A percentile compares a stretch with the other conserved stretches of the same genome.
Conservation (phyloP, 2,113 vertebrate species). For the Rhombomys opimus region DNA sequence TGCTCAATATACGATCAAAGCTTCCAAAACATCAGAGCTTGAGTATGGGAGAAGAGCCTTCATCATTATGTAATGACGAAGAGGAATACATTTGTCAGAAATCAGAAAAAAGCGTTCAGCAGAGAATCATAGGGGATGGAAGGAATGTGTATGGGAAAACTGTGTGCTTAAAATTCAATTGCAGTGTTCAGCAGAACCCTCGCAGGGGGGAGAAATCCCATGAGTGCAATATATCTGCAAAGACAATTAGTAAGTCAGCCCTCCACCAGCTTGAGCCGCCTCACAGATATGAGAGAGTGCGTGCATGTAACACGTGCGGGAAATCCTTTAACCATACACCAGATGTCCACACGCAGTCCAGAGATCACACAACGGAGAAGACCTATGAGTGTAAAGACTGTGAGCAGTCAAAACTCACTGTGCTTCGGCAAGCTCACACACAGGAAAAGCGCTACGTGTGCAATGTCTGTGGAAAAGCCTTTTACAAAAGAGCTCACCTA, state of each 20-base stretch:
- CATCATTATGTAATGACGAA: not conserved
- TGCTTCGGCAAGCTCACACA: not conserved
- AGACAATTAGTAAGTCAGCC: not conserved
- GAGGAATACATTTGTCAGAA: not conserved
- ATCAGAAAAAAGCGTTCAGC: not conserved
- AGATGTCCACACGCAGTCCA: not conserved
- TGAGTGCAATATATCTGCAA: not conserved
- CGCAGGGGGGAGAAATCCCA: not conserved
- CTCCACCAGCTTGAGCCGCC: not conserved
- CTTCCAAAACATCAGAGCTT: not conserved
- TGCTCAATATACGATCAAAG: not conserved
- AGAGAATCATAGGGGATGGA: not conserved
- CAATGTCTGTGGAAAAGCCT: conserved; percentile 29
- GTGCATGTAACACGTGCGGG: not conserved
- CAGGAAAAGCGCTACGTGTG: conserved; percentile 40
- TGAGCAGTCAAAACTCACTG: not conserved
- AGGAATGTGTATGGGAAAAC: not conserved
- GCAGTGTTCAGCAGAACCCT: not conserved
- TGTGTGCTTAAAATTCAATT: not conserved
- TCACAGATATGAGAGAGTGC: not conserved
- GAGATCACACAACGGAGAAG: not conserved
- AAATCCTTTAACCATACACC: not conserved
- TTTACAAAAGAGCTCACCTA: conserved; percentile 32
- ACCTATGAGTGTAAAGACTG: not conserved
- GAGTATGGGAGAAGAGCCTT: not conserved